Evolutionary conservation across 2,888 invertebrate genomes (phyloP).

Genomic region (Tetheella fluctuosa): DNA sequence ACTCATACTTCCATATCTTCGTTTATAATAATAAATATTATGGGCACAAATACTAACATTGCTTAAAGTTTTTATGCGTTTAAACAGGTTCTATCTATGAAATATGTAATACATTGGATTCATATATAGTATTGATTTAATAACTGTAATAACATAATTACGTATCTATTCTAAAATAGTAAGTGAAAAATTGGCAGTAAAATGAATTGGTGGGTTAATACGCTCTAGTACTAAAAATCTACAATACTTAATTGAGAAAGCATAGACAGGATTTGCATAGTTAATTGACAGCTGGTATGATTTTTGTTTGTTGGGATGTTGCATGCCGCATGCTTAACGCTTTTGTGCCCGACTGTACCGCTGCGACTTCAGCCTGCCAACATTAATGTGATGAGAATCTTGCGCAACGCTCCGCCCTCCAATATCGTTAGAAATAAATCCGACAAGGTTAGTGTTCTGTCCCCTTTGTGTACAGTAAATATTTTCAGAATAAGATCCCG

Average conservation of each 20-base stretch:
- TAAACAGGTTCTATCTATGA: background rate
- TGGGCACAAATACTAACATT: background rate
- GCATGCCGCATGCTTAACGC: constrained; percentile 76
- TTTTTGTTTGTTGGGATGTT: constrained; percentile 49
- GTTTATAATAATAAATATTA: background rate
- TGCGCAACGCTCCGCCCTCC: constrained; percentile 94
- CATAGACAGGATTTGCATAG: background rate
- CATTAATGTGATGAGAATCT: constrained; percentile 90
- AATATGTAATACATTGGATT: background rate
- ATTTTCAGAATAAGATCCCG: background rate
- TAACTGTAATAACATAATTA: no score
- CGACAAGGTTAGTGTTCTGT: constrained; percentile 88
- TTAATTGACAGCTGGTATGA: constrained; percentile 17
- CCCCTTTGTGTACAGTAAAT: constrained; percentile 1
- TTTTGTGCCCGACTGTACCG: constrained; percentile 35
- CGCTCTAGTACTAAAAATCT: no score
- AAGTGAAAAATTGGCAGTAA: no score
- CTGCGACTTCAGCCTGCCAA: constrained; percentile 86
- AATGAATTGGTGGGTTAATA: no score
- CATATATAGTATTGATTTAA: background rate
- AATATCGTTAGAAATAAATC: constrained; percentile 93
- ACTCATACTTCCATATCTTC: background rate
- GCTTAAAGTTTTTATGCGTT: background rate
- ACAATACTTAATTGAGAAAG: no score
- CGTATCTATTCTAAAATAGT: no score